These are phyloP conservation scores for Euspilapteryx auroguttella DNA, from an alignment of 2,888 invertebrate genomes.

Conservation along the genomic window DNA sequence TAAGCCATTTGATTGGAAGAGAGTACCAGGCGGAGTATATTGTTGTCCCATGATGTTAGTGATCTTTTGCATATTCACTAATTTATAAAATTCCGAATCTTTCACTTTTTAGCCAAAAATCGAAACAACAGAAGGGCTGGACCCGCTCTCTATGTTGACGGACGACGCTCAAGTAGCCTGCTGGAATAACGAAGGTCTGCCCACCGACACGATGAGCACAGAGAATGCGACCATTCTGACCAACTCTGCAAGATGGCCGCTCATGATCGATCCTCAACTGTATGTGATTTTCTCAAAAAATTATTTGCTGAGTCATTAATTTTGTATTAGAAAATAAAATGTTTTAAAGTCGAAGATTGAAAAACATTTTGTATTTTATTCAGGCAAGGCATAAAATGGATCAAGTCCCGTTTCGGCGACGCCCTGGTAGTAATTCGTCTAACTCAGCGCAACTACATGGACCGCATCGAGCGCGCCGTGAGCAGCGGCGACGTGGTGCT, in stretches of 20 bases:
- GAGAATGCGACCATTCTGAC: constrained; percentile 93
- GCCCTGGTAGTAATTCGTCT: constrained; percentile 73
- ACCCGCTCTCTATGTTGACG: constrained; percentile 83
- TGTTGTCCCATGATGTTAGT: too few relatives aligned
- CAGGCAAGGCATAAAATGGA: constrained; percentile 92
- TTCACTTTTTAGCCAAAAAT: constrained; percentile 69
- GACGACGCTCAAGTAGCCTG: constrained; percentile 90
- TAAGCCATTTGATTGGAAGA: too few relatives aligned
- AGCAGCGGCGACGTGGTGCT: constrained; percentile 75
- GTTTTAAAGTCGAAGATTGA: too few relatives aligned
- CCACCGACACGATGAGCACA: constrained; percentile 90
- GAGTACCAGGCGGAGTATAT: too few relatives aligned
- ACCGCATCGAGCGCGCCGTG: constrained; percentile 76
- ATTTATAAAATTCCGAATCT: too few relatives aligned
- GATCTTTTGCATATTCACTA: too few relatives aligned
- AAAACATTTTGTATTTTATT: too few relatives aligned
- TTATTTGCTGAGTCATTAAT: too few relatives aligned
- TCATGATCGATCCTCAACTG: constrained; percentile 93
- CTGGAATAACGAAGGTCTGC: constrained; percentile 95
- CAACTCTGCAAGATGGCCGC: constrained; percentile 89
- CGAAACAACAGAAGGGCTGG: constrained; percentile 76
- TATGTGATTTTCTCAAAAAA: too few relatives aligned
- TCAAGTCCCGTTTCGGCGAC: constrained; percentile 82
- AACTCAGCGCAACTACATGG: constrained; percentile 81
- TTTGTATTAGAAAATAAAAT: too few relatives aligned